Percentiles rank a stretch among this genome's conserved stretches.
phyloP scores from a whole-genome alignment of 2,797 vertebrate genomes.

The Pempheris klunzingeri region DNA sequence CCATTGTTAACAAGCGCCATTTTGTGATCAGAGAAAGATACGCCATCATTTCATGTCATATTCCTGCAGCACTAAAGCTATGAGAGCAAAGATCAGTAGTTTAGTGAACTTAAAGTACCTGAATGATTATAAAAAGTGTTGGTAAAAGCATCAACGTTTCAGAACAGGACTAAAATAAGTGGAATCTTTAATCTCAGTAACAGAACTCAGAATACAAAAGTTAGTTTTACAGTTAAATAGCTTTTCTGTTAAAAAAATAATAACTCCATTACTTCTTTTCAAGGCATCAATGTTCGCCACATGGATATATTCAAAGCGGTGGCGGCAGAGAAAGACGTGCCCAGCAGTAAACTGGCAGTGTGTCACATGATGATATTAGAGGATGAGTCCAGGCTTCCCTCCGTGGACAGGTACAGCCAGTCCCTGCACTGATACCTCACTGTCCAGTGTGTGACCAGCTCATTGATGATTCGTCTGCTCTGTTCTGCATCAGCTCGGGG shows the following conservation, averaged over 20 bases:
- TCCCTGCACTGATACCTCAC: fast-evolving
- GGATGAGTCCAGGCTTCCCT: constrained; percentile 50
- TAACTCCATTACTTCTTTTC: constrained; percentile 1
- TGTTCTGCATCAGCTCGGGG: constrained; percentile 52
- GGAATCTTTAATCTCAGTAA: neutral
- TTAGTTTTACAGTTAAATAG: too few relatives aligned
- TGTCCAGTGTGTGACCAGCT: neutral
- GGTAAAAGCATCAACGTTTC: too few relatives aligned
- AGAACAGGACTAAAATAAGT: fast-evolving
- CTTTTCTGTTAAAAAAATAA: neutral
- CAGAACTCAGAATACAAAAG: neutral
- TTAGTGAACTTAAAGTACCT: neutral
- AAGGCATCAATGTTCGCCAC: constrained; percentile 36
- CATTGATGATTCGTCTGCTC: neutral
- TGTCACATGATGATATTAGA: constrained; percentile 69
- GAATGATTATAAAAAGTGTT: neutral
- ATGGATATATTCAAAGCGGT: constrained; percentile 42
- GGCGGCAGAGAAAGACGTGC: constrained; percentile 49
- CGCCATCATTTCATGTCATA: too few relatives aligned
- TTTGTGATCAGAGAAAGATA: neutral
- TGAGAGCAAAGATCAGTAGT: neutral
- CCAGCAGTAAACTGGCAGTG: constrained; percentile 7
- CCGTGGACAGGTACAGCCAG: constrained; percentile 54
- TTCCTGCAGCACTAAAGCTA: neutral
- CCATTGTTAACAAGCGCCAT: fast-evolving